These are phyloP conservation scores for Neolamprologus cancellatus DNA, from an alignment of 2,113 vertebrate species.

Conservation along the genomic window DNA sequence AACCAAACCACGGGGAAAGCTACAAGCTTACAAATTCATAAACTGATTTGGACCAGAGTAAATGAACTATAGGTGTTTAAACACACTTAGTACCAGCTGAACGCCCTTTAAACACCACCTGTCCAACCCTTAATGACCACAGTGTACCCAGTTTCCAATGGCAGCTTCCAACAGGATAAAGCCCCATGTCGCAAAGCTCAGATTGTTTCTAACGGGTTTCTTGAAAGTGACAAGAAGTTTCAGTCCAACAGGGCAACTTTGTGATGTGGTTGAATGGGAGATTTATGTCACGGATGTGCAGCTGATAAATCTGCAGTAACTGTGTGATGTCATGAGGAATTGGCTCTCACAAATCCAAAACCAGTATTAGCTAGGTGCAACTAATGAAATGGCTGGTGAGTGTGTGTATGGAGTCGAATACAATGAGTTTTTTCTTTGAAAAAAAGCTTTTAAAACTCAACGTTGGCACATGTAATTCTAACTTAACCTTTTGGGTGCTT, in stretches of 20 bases:
- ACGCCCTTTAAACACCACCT: not conserved
- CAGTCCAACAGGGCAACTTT: not conserved
- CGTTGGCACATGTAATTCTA: not conserved
- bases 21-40: not conserved
- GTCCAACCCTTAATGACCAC: not conserved
- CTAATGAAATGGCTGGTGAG: not conserved
- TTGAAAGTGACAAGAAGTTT: not conserved
- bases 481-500: not conserved
- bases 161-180: not conserved
- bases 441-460: not conserved
- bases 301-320: not conserved
- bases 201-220: not conserved
- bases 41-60: not conserved
- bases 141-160: not conserved
- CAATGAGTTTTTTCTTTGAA: not conserved
- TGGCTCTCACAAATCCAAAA: not conserved
- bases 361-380: not conserved
- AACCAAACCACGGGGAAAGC: not conserved
- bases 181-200: not conserved
- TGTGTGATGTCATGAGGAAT: not conserved
- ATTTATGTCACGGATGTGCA: not conserved
- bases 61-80: not conserved
- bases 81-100: not conserved
- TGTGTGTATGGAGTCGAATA: not conserved
- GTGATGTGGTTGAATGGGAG: not conserved